A percentile compares a stretch with the other conserved stretches of the same genome.
Evolutionary conservation across 2,888 invertebrate species (phyloP).

Genomic region (Leucozona laternaria): DNA sequence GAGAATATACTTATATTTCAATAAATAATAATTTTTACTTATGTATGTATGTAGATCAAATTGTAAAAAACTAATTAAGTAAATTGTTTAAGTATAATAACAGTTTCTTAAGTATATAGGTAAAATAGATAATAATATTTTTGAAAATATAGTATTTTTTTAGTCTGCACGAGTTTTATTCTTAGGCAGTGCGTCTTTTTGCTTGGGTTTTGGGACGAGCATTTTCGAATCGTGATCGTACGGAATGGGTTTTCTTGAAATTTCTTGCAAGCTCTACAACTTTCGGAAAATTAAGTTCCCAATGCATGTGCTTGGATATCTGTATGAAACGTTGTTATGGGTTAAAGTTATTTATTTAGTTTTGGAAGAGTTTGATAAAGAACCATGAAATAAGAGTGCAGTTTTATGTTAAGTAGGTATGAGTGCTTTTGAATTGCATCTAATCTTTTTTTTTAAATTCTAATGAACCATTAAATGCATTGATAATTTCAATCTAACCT

Average conservation of each 20-base stretch:
- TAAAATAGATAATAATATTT: conserved; percentile 4
- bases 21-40: not conserved
- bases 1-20: not conserved
- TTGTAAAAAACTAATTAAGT: conserved; percentile 15
- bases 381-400: no score
- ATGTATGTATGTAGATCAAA: not conserved
- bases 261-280: no score
- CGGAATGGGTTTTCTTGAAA: conserved; percentile 8
- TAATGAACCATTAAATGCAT: no score
- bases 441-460: no score
- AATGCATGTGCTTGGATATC: no score
- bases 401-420: no score
- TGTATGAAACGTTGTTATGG: no score
- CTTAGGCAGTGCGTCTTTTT: conserved; percentile 55
- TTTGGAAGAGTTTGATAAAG: no score
- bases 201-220: conserved; percentile 37
- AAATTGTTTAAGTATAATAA: not conserved
- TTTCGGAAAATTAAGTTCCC: no score
- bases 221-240: conserved; percentile 64
- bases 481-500: no score
- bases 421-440: no score
- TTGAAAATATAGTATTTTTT: conserved; percentile 1
- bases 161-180: conserved; percentile 39
- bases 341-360: no score
- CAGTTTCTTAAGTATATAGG: not conserved